A percentile compares a stretch with the other conserved stretches of the same genome.
Evolutionary conservation across 1,140 invertebrate species (phyloP).

Genomic region (Macrostomum lignano): DNA sequence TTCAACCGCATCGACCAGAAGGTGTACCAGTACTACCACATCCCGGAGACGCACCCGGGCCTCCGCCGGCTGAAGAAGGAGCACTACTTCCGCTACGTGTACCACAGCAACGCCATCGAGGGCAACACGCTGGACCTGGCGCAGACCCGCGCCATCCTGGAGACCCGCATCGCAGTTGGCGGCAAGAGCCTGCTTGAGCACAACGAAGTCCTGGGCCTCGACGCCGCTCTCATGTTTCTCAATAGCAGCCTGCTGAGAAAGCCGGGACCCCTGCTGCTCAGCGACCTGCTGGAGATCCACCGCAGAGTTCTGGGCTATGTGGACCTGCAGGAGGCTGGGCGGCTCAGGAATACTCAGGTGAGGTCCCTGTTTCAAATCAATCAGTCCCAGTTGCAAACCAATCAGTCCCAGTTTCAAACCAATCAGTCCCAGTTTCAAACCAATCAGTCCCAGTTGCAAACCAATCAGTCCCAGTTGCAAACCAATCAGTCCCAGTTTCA

Average conservation of each 20-base stretch:
- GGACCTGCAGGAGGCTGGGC: constrained; percentile 32
- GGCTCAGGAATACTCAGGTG: constrained; percentile 24
- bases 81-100: constrained; percentile 75
- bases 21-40: constrained; percentile 43
- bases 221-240: constrained; percentile 73
- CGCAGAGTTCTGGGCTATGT: constrained; percentile 66
- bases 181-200: constrained; percentile 82
- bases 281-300: constrained; percentile 72
- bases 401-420: no score
- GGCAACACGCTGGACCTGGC: constrained; percentile 82
- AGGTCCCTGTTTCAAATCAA: no score
- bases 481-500: no score
- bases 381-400: no score
- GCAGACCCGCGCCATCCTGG: constrained; percentile 62
- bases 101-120: constrained; percentile 84
- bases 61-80: constrained; percentile 61
- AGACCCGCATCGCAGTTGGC: constrained; percentile 61
- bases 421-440: no score
- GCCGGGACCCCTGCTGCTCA: constrained; percentile 40
- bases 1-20: constrained; percentile 57
- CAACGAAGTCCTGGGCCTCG: constrained; percentile 49
- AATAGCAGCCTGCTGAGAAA: constrained; percentile 49
- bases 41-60: constrained; percentile 46
- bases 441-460: no score
- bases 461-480: no score